Evolutionary conservation across 2,797 vertebrate species (phyloP).

Genomic region (Eurystomus glaucurus): DNA sequence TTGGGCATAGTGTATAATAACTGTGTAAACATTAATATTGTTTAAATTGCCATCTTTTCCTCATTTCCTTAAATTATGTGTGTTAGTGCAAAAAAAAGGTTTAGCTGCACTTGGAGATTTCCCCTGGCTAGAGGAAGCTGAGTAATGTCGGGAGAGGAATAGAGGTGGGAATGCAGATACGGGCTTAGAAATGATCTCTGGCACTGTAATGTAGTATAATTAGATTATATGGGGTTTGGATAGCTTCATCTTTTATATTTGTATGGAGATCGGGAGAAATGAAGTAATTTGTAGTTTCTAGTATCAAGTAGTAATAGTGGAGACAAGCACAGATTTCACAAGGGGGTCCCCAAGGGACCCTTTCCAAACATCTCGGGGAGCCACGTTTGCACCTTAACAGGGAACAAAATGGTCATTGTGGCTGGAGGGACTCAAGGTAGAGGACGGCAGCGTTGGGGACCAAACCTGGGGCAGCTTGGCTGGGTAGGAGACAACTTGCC

Average conservation of each 20-base stretch:
- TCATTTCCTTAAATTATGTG: background rate
- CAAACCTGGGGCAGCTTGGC: conserved; percentile 9
- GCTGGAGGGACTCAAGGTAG: background rate
- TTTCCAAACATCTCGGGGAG: conserved; percentile 51
- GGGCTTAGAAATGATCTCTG: background rate
- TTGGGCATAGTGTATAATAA: background rate
- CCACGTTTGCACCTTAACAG: conserved; percentile 65
- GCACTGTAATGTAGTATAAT: conserved; percentile 57
- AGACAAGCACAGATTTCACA: conserved; percentile 73
- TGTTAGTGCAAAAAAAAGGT: conserved; percentile 11
- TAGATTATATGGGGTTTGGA: conserved; percentile 36
- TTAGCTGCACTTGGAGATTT: conserved; percentile 55
- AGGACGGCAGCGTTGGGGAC: background rate
- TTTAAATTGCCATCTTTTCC: background rate
- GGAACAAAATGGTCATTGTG: background rate
- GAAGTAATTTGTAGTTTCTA: conserved; percentile 72
- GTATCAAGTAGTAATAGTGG: conserved; percentile 58
- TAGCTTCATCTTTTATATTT: conserved; percentile 72
- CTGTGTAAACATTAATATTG: background rate
- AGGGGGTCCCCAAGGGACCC: background rate
- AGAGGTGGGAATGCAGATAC: background rate
- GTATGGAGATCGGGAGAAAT: conserved; percentile 59
- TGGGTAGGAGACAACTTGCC: background rate
- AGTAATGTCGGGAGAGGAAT: background rate
- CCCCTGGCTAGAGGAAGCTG: background rate